Evolutionary conservation across 2,888 invertebrate species (phyloP).

Genomic region (Lordiphosa fenestrarum): DNA sequence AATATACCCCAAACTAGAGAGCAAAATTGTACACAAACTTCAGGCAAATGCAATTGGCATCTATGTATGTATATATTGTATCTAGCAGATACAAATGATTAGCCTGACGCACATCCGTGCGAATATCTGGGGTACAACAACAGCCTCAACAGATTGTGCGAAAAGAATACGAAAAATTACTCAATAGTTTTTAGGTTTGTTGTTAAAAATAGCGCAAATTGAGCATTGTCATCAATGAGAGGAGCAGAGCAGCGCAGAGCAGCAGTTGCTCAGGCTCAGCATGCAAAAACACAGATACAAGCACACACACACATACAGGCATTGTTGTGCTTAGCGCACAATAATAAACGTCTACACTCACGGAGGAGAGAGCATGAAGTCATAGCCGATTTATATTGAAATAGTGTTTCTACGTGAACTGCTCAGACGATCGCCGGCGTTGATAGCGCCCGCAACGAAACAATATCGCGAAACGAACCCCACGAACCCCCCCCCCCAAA

Average conservation of each 20-base stretch:
- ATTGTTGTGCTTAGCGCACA: slow-evolving; percentile 57
- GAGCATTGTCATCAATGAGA: slow-evolving; percentile 57
- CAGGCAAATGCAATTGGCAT: slow-evolving; percentile 59
- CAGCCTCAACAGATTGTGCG: slow-evolving; percentile 25
- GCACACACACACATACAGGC: slow-evolving; percentile 8
- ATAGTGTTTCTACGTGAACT: slow-evolving; percentile 24
- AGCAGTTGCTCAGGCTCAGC: slow-evolving; percentile 52
- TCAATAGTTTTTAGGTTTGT: slow-evolving; percentile 52
- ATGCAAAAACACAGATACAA: slow-evolving; percentile 38
- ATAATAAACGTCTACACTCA: slow-evolving; percentile 65
- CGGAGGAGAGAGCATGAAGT: slow-evolving; percentile 62
- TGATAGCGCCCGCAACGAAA: slow-evolving; percentile 61
- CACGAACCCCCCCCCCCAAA: slow-evolving; percentile 1
- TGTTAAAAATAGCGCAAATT: slow-evolving; percentile 66
- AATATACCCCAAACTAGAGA: slow-evolving; percentile 44
- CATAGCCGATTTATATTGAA: slow-evolving; percentile 63
- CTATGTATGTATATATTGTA: slow-evolving; percentile 15
- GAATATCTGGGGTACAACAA: slow-evolving; percentile 59
- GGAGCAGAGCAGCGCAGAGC: slow-evolving; percentile 46
- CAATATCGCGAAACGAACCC: slow-evolving; percentile 32
- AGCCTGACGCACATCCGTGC: slow-evolving; percentile 62
- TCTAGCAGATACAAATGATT: slow-evolving; percentile 43
- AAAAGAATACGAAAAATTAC: slow-evolving; percentile 36
- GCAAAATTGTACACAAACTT: slow-evolving; percentile 17
- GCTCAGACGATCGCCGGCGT: slow-evolving; percentile 74